Base-by-base conservation (phyloP, 64 coral and sea anemone species). In the Orbicella faveolata region DNA sequence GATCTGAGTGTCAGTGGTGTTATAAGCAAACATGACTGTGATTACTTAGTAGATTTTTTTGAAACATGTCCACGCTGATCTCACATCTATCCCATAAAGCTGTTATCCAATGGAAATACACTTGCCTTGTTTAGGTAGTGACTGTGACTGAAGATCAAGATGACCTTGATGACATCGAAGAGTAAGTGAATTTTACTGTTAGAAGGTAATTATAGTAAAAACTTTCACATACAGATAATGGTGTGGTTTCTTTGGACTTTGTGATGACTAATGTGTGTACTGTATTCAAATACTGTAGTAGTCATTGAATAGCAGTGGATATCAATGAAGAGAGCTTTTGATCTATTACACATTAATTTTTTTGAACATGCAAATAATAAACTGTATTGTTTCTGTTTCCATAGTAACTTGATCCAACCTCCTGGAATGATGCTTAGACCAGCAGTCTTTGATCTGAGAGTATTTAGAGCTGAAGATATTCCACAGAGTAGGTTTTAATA, bases 351-450 rank as follows among this genome's bases (percentile, higher is more conserved):
- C 25, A 1, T 30, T 30, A 30, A 30, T 30, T 30, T 9, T 26
- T 70, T 8, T 70, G 67, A 23, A 12, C 23, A 1, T 7, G 10
- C 4, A 70, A 25, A 23, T 68, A 25, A 68, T 23, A 68, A 68
- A 68, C 65, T 68, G 21, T 8, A 6, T 21, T 20, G 19, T 68
- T n/a, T 70, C 9, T 70, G 67, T 70, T 87, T 79, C 44, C 10
- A 20, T 53, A 99, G 97, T 44, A 99, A 99, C 78, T 73, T 99
- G 67, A 91, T 99, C 34, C 97, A 96, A 21, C 97, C 97, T 21
- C 92, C 97, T 23, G 97, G 97, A 69, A 92, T 99, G 35, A 92
- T 95, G 84, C 93, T 99, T 36, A 86, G 97, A 80, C 90, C 94
- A 34, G 93, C 97, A 10, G 90, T 89, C 21, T 99, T 96, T 83